Evolutionary conservation across 1,140 invertebrate genomes (phyloP), one percentile per base, ranked within the genome.

Genomic region (Coptotermes formosanus): DNA sequence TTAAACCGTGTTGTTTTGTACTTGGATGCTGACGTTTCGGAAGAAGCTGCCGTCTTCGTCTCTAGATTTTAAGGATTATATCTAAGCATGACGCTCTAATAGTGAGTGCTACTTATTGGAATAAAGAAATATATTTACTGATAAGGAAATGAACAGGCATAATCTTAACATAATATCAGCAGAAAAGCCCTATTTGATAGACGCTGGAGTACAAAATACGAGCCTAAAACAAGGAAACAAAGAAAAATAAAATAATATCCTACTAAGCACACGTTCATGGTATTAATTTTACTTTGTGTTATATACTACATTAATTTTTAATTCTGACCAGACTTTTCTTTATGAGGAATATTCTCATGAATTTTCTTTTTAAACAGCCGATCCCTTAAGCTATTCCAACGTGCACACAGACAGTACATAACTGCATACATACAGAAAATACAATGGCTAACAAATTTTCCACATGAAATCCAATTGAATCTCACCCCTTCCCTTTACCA

Each of bases 361-460:
- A 30, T n/a, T 30, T 75, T 75, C 64, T 75, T 75, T 75, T 30
- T 6, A 2, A 75, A 25, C 8, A 30, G 64, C 64, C 64, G 64
- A 75, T 75, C 64, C 64, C 64, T 75, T 75, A 30, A 75, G 64
- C 64, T 75, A 75, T 30, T 30, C 25, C 11, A 75, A 75, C 64
- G 14, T 30, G n/a, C 64, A 30, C 64, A 30, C 64, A 75, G n/a
- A 75, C n/a, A 75, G n/a, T 75, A 75, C 64, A 30, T 30, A 75
- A 75, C n/a, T 75, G 64, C 64, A 75, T 75, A 75, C 64, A 75
- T 75, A 30, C 64, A 75, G 64, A 75, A 75, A 75, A 75, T 75
- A 75, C 64, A 75, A 75, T 75, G 64, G 64, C n/a, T 75, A 75
- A 75, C 64, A 75, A 75, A 75, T 75, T 75, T 75, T 75, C 64